Conservation (phyloP, 35 echinoderm and acorn worm species). For the Chiridota heheva region DNA sequence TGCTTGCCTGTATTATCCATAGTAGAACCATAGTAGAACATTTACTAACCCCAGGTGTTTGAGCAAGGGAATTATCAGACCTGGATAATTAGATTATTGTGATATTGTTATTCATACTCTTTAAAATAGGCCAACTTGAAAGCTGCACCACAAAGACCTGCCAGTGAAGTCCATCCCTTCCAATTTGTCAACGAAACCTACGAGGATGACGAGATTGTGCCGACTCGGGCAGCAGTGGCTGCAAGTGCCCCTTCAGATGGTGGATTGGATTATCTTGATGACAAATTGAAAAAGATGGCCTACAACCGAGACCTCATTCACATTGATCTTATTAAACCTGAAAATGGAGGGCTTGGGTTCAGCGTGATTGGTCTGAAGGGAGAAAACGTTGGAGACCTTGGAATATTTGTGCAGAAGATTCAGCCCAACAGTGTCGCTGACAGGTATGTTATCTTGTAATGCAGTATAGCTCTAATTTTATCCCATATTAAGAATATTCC, state of each 20-base stretch:
- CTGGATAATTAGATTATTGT: too few relatives aligned
- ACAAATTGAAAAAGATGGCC: constrained; percentile 53
- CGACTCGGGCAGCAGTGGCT: constrained; percentile 26
- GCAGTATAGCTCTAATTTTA: too few relatives aligned
- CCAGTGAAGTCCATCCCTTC: neutral
- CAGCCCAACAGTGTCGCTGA: constrained; percentile 78
- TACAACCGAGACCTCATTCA: constrained; percentile 74
- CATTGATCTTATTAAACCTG: constrained; percentile 77
- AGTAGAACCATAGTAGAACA: too few relatives aligned
- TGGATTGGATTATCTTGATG: neutral
- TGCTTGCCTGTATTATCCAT: too few relatives aligned
- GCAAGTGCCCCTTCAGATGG: constrained; percentile 22
- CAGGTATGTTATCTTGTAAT: constrained; percentile 55
- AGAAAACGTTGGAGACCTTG: constrained; percentile 84
- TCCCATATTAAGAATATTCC: neutral
- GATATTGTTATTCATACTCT: too few relatives aligned
- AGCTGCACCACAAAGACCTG: neutral
- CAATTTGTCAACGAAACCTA: neutral
- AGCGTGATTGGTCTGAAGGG: constrained; percentile 96
- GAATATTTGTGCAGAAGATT: constrained; percentile 97
- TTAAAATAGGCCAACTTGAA: too few relatives aligned
- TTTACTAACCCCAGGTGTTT: too few relatives aligned
- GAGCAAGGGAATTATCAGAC: too few relatives aligned
- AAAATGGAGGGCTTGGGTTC: constrained; percentile 82
- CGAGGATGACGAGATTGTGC: constrained; percentile 7